Conservation (phyloP, 2,113 vertebrate genomes). For the Platysternon megacephalum region DNA sequence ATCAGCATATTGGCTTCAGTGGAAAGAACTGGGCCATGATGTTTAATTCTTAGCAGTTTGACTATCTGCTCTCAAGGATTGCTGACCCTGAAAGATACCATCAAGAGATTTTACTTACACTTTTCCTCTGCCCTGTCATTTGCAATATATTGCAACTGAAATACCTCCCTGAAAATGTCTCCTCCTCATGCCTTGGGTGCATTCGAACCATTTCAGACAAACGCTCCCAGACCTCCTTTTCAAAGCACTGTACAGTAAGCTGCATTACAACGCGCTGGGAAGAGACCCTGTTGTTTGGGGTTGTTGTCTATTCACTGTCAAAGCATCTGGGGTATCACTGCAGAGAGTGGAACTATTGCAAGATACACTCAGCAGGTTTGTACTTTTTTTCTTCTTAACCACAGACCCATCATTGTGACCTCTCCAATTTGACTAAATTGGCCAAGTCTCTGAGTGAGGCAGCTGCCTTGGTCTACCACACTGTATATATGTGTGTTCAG, state of each 20-base stretch:
- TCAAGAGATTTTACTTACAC: background rate
- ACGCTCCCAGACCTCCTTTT: background rate
- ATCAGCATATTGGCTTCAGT: background rate
- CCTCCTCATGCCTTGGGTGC: background rate
- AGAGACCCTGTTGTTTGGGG: background rate
- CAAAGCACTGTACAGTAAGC: background rate
- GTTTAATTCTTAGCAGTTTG: constrained; percentile 25
- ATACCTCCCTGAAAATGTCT: background rate
- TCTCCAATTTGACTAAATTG: background rate
- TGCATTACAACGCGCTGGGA: accelerated
- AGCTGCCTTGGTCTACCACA: background rate
- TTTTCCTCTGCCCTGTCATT: background rate
- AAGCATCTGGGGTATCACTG: background rate
- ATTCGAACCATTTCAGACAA: background rate
- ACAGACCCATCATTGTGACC: background rate
- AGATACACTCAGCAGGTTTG: background rate
- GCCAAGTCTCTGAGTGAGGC: background rate
- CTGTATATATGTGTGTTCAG: background rate
- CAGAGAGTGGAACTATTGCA: background rate
- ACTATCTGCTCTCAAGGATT: background rate
- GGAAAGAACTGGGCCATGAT: constrained; percentile 24
- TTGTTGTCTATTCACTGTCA: background rate
- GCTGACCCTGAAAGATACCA: background rate
- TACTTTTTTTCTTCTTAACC: background rate
- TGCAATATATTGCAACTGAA: background rate